A percentile compares a stretch with the other conserved stretches of the same genome.
phyloP scores from a whole-genome alignment of 2,797 vertebrate genomes.

The Hafferia zeledoni region DNA sequence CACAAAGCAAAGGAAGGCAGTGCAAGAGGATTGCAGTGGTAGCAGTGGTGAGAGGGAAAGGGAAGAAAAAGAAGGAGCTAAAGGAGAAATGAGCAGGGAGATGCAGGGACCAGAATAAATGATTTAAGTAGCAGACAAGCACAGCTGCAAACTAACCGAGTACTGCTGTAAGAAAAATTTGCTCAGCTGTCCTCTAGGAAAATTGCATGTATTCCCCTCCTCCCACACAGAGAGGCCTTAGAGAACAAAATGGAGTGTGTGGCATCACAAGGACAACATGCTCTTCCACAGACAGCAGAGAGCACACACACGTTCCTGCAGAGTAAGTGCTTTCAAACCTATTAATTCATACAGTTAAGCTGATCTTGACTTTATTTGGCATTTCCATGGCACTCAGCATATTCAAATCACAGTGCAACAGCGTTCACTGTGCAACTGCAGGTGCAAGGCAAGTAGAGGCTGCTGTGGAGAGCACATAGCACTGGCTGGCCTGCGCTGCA shows the following conservation, averaged over 20 bases:
- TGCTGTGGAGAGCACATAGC: neutral
- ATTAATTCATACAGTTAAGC: neutral
- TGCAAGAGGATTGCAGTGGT: neutral
- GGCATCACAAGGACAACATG: neutral
- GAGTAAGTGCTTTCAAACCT: neutral
- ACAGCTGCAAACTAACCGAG: neutral
- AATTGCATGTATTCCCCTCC: neutral
- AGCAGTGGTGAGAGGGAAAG: neutral
- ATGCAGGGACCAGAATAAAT: neutral
- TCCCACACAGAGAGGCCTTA: fast-evolving
- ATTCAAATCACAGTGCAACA: neutral
- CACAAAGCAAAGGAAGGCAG: neutral
- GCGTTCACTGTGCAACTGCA: neutral
- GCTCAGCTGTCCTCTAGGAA: neutral
- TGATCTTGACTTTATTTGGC: neutral
- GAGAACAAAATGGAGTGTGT: neutral
- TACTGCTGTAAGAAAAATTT: neutral
- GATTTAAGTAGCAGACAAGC: neutral
- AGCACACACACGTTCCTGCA: neutral
- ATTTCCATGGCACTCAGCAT: neutral
- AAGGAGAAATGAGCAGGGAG: neutral
- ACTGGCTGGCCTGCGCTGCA: neutral
- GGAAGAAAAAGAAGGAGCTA: neutral
- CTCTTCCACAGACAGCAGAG: neutral
- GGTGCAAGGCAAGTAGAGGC: neutral